Base-by-base conservation (phyloP, 2,888 invertebrate species). In the Villa cingulata region DNA sequence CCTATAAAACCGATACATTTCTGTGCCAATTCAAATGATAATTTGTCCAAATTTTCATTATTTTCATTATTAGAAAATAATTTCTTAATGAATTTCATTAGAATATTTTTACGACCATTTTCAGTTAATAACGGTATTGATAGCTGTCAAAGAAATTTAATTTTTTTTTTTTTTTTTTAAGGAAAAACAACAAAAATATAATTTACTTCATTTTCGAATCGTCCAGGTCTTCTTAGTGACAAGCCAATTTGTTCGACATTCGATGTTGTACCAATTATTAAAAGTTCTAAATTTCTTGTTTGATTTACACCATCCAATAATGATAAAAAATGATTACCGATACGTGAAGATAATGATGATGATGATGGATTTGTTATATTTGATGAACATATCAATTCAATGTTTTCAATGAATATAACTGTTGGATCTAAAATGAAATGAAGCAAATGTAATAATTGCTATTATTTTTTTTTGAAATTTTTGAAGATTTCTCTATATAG, bases 1-100 rank as follows among this genome's bases (percentile, higher is more conserved):
- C 73, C 70, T 9, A 75, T 74, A 63, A 71, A 78, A 17, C 78
- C 78, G 32, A 74, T 74, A 0, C 77, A 78, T 48, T 71, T 63
- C 34, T 62, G 60, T 2, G 74, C 72, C 6, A 76, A 45, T 3
- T 51, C 48, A 39, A 46, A 39, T 39, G 55, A 46, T 17, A 56
- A 50, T 41, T 45, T 15, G 6, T 51, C 46, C 16, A 56, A 50
- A 41, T 45, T 15, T 7, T 51, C 47, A 7, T 37, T 23, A 36
- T 51, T 37, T 4, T 45, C 20, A 9, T 52, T 49, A 1, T 51
- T 51, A 5, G 41, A 42, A 43, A 56, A 51, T 16, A 43, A 50
- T 12, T 55, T 37, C n/a, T 55, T 49, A 17, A 60, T 58, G 10
- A 71, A 57, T 2, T 62, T 55, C 2, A 55, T 46, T 9, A 74